Conservation (phyloP, 1,140 invertebrate genomes). For the Macrobrachium rosenbergii region DNA sequence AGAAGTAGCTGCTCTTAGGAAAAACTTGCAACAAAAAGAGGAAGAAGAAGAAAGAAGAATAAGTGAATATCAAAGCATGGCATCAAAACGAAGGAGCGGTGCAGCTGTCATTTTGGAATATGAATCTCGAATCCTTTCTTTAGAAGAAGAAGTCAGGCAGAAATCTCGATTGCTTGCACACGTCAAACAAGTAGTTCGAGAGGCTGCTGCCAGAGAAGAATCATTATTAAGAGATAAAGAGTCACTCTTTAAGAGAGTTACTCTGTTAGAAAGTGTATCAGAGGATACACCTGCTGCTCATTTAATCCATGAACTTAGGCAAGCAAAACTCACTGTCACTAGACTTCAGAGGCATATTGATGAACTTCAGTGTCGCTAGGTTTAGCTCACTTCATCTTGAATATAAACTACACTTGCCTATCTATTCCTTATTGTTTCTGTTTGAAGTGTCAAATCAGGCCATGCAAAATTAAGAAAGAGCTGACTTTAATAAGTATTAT, state of each 20-base stretch:
- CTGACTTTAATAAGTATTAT: too few species aligned
- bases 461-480: too few species aligned
- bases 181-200: constrained; percentile 45
- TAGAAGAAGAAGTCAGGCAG: constrained; percentile 51
- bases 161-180: constrained; percentile 41
- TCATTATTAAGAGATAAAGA: constrained; percentile 29
- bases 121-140: constrained; percentile 32
- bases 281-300: constrained; percentile 53
- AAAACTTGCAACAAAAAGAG: constrained; percentile 33
- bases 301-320: constrained; percentile 46
- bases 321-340: constrained; percentile 52
- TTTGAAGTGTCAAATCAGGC: too few species aligned
- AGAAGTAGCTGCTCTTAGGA: constrained; percentile 44
- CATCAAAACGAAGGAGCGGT: constrained; percentile 25
- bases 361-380: neutral
- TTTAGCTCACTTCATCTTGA: too few species aligned
- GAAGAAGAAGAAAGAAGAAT: constrained; percentile 43
- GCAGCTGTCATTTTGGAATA: constrained; percentile 54
- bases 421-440: too few species aligned
- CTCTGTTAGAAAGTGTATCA: constrained; percentile 46
- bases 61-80: neutral
- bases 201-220: constrained; percentile 49
- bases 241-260: constrained; percentile 33
- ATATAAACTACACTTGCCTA: too few species aligned
- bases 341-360: constrained; percentile 52